Evolutionary conservation across 2,797 vertebrate genomes (phyloP), one percentile per base, ranked within the genome.

Genomic region (Spondyliosoma cantharus): DNA sequence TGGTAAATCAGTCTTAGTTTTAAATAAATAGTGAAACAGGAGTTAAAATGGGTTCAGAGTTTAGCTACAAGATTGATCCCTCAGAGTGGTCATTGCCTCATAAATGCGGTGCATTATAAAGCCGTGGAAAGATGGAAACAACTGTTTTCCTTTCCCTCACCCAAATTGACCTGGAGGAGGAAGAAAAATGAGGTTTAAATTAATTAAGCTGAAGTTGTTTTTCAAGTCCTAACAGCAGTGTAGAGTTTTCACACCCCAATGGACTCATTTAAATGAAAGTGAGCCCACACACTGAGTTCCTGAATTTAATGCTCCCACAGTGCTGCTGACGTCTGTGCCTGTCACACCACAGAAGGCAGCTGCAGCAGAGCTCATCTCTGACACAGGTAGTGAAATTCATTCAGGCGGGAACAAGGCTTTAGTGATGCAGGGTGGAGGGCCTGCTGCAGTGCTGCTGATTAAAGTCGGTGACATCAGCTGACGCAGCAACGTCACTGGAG

Each of bases 371-470:
- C 78, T 87, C 75, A 12, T 78, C 77, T 66, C 54, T 68, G 69
- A 82, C 80, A 85, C 78, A 87, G 86, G 78, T 78, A 64, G 60
- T 49, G 8, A 72, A 71, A 67, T 82, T 71, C 61, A 74, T 84
- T 85, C 77, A 78, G 64, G 58, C 66, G 72, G 27, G 56, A 78
- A 76, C 62, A 43, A 74, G 53, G 67, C 68, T 74, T 69, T 32
- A 49, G 81, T 74, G 86, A 83, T 82, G 81, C 71, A 60, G 70
- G 70, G 56, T 80, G 81, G 69, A 60, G 70, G 68, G 56, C 76
- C 75, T 69, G 43, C 89, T 87, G 90, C 88, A 78, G 86, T 62
- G 83, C 86, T 70, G 82, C 88, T 89, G 84, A 89, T 92, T 91
- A 84, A 84, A 85, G 76, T 16, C 59, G 4, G 74, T 86, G 84